Evolutionary conservation across 2,888 invertebrate species (phyloP).

Genomic region (Melieria picta): DNA sequence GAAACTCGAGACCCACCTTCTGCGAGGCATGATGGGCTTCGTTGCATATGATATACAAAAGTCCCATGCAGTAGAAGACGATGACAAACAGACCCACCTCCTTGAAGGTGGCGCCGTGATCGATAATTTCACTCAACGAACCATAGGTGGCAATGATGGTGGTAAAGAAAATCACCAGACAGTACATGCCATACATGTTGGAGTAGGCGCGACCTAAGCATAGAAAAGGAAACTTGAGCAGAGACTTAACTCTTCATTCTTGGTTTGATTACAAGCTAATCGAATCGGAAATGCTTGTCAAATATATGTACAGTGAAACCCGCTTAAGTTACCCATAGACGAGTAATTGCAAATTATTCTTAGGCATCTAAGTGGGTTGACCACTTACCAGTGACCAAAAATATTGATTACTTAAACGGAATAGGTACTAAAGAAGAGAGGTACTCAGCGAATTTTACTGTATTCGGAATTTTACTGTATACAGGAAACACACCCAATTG

Average conservation of each 20-base stretch:
- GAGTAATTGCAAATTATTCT: too few species aligned
- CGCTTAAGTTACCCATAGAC: too few species aligned
- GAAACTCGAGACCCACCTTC: constrained; percentile 73
- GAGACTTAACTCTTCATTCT: not conserved
- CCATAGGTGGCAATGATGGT: constrained; percentile 79
- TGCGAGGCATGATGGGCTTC: constrained; percentile 76
- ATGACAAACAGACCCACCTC: constrained; percentile 78
- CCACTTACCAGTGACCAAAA: not conserved
- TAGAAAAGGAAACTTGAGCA: not conserved
- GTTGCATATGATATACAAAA: constrained; percentile 78
- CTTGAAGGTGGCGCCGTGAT: constrained; percentile 77
- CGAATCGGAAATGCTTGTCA: not conserved
- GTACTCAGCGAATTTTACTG: too few species aligned
- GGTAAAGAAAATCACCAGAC: constrained; percentile 77
- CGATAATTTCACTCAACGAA: constrained; percentile 76
- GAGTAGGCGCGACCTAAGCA: constrained; percentile 73
- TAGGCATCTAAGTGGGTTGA: not conserved
- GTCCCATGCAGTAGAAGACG: constrained; percentile 76
- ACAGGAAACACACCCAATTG: constrained; percentile 69
- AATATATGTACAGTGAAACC: not conserved
- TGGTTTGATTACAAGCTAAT: too few species aligned
- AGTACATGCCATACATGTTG: constrained; percentile 81
- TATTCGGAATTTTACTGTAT: too few species aligned
- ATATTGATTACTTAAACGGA: too few species aligned
- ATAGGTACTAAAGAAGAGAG: too few species aligned